Percentiles rank a stretch among this genome's conserved stretches.
Conservation (phyloP, 1,140 invertebrate species). For the Zaprionus kolodkinae region DNA sequence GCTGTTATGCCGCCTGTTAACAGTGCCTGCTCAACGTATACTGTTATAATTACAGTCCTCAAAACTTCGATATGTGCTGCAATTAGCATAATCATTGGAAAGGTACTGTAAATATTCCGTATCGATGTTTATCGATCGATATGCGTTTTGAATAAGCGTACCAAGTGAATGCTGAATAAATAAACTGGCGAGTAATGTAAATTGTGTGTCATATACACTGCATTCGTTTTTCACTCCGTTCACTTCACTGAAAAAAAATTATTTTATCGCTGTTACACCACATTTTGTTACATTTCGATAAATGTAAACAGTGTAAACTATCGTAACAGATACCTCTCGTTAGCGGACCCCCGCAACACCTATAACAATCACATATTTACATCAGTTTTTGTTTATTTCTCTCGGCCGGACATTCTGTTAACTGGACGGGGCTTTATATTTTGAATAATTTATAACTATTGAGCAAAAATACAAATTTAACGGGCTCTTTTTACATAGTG, state of each 20-base stretch:
- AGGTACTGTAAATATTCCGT: neutral
- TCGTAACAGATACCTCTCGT: neutral
- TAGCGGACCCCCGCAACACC: neutral
- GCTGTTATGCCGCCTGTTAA: neutral
- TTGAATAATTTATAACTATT: neutral
- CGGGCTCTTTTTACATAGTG: no score
- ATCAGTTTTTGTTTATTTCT: no score
- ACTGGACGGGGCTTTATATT: no score
- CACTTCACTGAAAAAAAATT: neutral
- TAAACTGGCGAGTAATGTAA: neutral
- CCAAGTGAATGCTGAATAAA: neutral
- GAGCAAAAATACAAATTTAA: neutral
- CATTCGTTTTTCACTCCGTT: neutral
- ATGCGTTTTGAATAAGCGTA: neutral
- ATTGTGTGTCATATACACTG: neutral
- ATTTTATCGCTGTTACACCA: neutral
- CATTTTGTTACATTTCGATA: neutral
- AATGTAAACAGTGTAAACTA: neutral
- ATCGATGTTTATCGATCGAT: neutral
- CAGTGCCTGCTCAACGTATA: constrained; percentile 7
- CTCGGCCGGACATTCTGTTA: no score
- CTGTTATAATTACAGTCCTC: neutral
- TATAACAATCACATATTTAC: neutral
- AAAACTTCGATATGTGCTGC: neutral
- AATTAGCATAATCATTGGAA: neutral